phyloP scores from a whole-genome alignment of 2,888 invertebrate genomes.

The Andrena haemorrhoa region DNA sequence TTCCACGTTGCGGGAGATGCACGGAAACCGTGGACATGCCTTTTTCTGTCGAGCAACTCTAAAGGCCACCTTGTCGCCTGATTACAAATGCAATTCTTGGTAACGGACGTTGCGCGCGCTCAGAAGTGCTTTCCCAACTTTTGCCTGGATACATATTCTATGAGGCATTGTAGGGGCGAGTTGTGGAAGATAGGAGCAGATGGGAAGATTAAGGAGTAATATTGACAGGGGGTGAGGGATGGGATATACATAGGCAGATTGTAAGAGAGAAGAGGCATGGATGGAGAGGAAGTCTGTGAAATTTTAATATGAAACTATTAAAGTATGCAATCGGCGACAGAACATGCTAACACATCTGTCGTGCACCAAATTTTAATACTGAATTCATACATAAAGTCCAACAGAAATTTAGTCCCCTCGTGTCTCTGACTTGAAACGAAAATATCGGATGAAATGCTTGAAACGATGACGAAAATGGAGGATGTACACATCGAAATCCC shows the following conservation, averaged over 20 bases:
- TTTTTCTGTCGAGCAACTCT: background rate
- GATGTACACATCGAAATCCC: constrained; percentile 37
- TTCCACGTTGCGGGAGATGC: constrained; percentile 31
- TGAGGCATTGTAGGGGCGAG: too few relatives aligned
- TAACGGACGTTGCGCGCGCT: too few relatives aligned
- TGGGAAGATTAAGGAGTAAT: too few relatives aligned
- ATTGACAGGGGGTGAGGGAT: too few relatives aligned
- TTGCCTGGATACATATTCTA: too few relatives aligned
- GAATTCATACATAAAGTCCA: too few relatives aligned
- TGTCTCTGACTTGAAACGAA: background rate
- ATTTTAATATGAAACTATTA: too few relatives aligned
- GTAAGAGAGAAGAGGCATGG: background rate
- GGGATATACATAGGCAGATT: too few relatives aligned
- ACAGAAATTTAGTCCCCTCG: background rate
- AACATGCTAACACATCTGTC: background rate
- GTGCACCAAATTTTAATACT: background rate
- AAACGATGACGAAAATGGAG: background rate
- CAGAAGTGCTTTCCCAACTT: too few relatives aligned
- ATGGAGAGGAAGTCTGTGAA: background rate
- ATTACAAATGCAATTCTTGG: constrained; percentile 18
- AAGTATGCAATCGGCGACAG: background rate
- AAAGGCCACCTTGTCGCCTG: constrained; percentile 22
- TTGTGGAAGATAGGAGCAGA: too few relatives aligned
- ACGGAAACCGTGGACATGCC: constrained; percentile 2
- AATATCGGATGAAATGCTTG: constrained; percentile 13